Evolutionary conservation across 1,140 invertebrate genomes (phyloP), one percentile per base, ranked within the genome.

Genomic region (Trachymyrmex cornetzi): DNA sequence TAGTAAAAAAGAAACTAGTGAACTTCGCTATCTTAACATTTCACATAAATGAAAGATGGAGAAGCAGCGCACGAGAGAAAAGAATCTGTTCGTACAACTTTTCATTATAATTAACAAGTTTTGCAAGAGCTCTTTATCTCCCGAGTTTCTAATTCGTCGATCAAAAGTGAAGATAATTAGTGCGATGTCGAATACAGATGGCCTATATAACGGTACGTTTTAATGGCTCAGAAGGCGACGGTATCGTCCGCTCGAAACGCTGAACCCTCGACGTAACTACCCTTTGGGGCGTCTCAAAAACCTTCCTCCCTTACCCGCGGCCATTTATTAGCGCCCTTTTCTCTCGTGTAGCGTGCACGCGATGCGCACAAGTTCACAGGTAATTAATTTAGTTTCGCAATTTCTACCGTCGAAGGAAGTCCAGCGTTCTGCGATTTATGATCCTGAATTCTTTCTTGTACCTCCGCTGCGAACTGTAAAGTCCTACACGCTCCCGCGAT

Each of bases 301-400:
- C 77, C 57, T 44, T 55, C 16, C 55, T n/a, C 38, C 48, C 48
- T 34, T n/a, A 53, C 50, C 19, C 67, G 30, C 44, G 12, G 57
- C 81, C 88, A 85, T 91, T 91, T 93, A 92, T 93, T 91, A 91
- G 87, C 88, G 75, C 90, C 87, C 88, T 90, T 92, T 90, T 92
- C 89, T 85, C 55, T 63, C 87, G 89, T 84, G 77, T 88, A 88
- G 77, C 89, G 75, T 87, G 80, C 89, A 91, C 84, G 77, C 57
- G 59, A 84, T 88, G 80, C 77, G 87, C 88, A 87, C 91, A 89
- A 87, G 92, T 92, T 93, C 88, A 90, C 91, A 91, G 90, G 86
- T 93, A 93, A 94, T 94, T 94, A 93, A 94, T 93, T 93, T 92
- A 93, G 89, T 93, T 93, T 93, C 89, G 90, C 92, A 93, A 93